phyloP scores from a whole-genome alignment of 2,797 vertebrate genomes.

The Gambelia wislizenii region DNA sequence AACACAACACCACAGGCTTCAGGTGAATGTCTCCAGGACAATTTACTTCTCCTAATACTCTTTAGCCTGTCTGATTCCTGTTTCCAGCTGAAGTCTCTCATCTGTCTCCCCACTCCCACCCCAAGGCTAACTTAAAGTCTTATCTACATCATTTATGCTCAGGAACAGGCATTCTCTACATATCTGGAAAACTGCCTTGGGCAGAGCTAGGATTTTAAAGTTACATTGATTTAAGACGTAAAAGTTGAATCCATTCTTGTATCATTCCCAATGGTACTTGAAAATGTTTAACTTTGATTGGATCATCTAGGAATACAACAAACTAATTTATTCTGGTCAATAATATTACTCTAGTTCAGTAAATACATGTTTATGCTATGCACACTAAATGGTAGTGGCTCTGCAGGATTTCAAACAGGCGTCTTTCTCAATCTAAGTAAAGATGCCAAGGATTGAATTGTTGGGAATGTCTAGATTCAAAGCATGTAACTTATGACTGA shows the following conservation, averaged over 20 bases:
- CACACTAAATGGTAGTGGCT: too few relatives aligned
- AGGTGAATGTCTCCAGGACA: slow-evolving; percentile 37
- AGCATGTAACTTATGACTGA: neutral
- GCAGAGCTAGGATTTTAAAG: neutral
- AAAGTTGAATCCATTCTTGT: neutral
- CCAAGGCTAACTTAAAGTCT: neutral
- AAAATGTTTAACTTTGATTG: neutral
- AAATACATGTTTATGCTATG: too few relatives aligned
- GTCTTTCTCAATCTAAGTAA: too few relatives aligned
- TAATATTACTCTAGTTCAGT: neutral
- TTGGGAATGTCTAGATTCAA: neutral
- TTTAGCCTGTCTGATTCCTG: neutral
- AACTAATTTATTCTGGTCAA: too few relatives aligned
- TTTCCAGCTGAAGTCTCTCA: slow-evolving; percentile 37
- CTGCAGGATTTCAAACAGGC: too few relatives aligned
- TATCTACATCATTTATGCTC: neutral
- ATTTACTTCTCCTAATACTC: slow-evolving; percentile 24
- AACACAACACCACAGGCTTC: too few relatives aligned
- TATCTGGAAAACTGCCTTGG: neutral
- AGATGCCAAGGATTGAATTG: neutral
- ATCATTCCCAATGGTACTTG: neutral
- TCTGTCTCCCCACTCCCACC: neutral
- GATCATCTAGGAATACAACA: neutral
- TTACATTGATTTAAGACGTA: neutral
- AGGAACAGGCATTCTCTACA: neutral